A percentile compares a stretch with the other conserved stretches of the same genome.
Evolutionary conservation across 2,113 vertebrate species (phyloP).

Genomic region (Dendrocopos noguchii): DNA sequence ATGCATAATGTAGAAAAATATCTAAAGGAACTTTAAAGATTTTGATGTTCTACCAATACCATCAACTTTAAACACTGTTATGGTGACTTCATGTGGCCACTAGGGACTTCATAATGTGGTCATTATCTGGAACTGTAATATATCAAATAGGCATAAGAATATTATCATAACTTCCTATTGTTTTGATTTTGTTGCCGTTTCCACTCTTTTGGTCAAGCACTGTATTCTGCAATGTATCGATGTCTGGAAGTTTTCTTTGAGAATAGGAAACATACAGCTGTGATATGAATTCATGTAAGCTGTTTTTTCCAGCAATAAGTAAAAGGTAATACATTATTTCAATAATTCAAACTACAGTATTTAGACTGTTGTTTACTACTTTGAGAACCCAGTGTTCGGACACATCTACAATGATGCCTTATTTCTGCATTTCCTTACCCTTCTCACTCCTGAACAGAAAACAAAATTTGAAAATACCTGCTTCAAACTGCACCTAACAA

Average conservation of each 20-base stretch:
- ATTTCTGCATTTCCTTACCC: neutral
- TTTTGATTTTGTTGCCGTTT: neutral
- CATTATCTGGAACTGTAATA: neutral
- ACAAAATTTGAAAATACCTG: neutral
- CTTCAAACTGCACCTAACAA: neutral
- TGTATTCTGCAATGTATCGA: fast-evolving
- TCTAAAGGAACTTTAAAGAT: neutral
- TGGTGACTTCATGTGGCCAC: neutral
- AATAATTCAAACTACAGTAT: neutral
- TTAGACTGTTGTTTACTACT: neutral
- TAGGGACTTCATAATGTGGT: neutral
- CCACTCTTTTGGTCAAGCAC: neutral
- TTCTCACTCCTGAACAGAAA: neutral
- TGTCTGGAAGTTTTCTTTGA: neutral
- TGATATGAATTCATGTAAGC: neutral
- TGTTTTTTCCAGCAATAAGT: neutral
- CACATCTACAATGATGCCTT: neutral
- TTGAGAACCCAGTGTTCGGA: neutral
- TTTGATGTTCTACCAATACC: neutral
- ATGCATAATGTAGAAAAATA: neutral
- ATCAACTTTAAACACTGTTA: neutral
- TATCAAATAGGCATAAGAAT: neutral
- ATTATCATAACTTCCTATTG: neutral
- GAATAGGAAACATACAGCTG: neutral
- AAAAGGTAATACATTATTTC: neutral